Percentiles rank a stretch among this genome's conserved stretches.
These are phyloP conservation scores for Dendroctonus ponderosae DNA, from an alignment of 1,140 invertebrate species.

Conservation along the genomic window DNA sequence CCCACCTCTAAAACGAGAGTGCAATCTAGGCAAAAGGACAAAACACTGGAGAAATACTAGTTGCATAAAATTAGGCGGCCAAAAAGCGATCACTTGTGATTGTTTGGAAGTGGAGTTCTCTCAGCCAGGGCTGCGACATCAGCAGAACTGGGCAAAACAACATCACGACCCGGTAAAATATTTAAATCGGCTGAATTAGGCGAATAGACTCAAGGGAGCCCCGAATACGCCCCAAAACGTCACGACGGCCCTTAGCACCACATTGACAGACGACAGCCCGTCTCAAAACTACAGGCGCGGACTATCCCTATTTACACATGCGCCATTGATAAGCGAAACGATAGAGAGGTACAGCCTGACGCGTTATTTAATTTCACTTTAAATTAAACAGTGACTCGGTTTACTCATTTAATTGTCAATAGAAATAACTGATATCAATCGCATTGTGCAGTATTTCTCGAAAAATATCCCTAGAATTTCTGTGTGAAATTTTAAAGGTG, in stretches of 20 bases:
- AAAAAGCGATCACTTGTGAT: neutral
- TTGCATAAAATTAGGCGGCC: constrained; percentile 18
- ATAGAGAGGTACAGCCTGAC: neutral
- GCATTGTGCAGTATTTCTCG: too few relatives aligned
- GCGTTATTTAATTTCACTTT: constrained; percentile 11
- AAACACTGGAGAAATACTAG: neutral
- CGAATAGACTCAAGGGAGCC: neutral
- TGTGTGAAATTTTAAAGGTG: too few relatives aligned
- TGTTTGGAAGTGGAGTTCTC: too few relatives aligned
- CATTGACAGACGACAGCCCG: constrained; percentile 25
- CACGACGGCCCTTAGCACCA: constrained; percentile 23
- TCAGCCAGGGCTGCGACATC: too few relatives aligned
- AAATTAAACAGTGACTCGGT: neutral
- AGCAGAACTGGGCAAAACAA: too few relatives aligned
- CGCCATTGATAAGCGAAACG: constrained; percentile 4
- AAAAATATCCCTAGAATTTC: too few relatives aligned
- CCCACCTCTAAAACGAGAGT: neutral
- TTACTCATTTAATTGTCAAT: too few relatives aligned
- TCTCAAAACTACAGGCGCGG: constrained; percentile 22
- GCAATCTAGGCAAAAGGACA: neutral
- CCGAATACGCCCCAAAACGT: constrained; percentile 25
- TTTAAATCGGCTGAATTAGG: too few relatives aligned
- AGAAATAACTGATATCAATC: too few relatives aligned
- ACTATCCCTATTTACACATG: constrained; percentile 16
- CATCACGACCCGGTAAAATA: too few relatives aligned